A percentile compares a stretch with the other conserved stretches of the same genome.
Conservation (phyloP, 2,888 invertebrate genomes). For the Hydrotaea diabolus region DNA sequence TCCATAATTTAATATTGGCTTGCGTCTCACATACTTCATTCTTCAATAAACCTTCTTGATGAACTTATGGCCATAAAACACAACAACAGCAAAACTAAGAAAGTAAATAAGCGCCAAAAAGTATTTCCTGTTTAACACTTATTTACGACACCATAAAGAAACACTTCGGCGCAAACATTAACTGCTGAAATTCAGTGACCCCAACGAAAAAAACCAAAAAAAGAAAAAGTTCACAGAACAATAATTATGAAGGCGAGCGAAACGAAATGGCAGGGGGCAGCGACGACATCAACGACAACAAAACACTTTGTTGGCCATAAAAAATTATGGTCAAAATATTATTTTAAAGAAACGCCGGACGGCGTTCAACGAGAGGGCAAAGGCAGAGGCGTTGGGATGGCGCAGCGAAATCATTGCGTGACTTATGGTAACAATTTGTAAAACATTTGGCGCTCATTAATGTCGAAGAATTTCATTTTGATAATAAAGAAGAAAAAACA, state of each 20-base stretch:
- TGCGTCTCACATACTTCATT: neutral
- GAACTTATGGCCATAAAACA: neutral
- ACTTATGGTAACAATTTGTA: slow-evolving; percentile 75
- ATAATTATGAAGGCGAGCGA: neutral
- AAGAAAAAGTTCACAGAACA: neutral
- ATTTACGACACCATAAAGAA: slow-evolving; percentile 45
- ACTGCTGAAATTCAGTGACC: slow-evolving; percentile 26
- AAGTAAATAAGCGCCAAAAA: slow-evolving; percentile 39
- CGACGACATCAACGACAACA: neutral
- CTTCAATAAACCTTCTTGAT: neutral
- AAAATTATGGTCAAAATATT: slow-evolving; percentile 44
- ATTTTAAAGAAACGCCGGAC: slow-evolving; percentile 31
- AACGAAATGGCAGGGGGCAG: neutral
- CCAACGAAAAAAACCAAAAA: neutral
- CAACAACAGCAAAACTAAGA: neutral
- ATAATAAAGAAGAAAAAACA: neutral
- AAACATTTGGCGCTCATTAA: slow-evolving; percentile 71
- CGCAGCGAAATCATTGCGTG: slow-evolving; percentile 74
- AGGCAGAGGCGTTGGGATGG: neutral
- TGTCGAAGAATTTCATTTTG: slow-evolving; percentile 37
- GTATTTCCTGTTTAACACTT: slow-evolving; percentile 59
- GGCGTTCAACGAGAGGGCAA: neutral
- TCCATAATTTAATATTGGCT: too few relatives aligned
- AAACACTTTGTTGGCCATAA: neutral
- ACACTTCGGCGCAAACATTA: slow-evolving; percentile 39